phyloP scores from a whole-genome alignment of 30 jellyfish, hydroid and myxozoan species.

The Pelagia noctiluca region DNA sequence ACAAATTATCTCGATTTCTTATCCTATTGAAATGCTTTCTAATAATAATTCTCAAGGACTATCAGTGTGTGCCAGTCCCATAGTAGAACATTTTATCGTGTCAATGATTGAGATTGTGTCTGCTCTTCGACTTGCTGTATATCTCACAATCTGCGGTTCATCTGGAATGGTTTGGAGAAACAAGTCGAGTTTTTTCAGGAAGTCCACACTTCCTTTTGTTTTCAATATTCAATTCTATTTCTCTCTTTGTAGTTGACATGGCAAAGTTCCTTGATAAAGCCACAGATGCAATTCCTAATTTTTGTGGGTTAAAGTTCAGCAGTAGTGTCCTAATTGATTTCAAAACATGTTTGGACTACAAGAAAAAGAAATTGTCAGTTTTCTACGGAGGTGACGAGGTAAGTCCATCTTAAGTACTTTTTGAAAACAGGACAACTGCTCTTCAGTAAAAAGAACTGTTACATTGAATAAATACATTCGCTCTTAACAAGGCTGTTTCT shows the following conservation, averaged over 20 bases:
- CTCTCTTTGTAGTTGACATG: conserved; percentile 11
- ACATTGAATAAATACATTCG: background rate
- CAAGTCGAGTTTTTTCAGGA: background rate
- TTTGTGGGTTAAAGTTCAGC: conserved; percentile 4
- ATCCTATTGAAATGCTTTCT: no score
- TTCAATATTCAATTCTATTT: no score
- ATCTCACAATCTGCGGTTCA: background rate
- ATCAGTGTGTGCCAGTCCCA: no score
- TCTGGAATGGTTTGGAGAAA: background rate
- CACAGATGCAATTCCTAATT: background rate
- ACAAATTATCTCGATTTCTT: no score
- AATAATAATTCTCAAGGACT: no score
- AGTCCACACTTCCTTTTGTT: background rate
- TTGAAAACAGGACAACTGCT: background rate
- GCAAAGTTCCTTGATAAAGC: background rate
- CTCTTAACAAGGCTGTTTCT: no score
- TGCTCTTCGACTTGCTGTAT: background rate
- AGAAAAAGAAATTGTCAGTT: background rate
- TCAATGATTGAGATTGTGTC: no score
- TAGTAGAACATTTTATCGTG: no score
- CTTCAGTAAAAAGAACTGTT: no score
- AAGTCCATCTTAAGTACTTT: background rate
- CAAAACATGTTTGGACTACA: background rate
- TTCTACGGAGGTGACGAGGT: conserved; percentile 25
- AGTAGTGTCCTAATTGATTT: background rate